Conservation (phyloP, 2,888 invertebrate genomes). For the Omphaloscelis lunosa region DNA sequence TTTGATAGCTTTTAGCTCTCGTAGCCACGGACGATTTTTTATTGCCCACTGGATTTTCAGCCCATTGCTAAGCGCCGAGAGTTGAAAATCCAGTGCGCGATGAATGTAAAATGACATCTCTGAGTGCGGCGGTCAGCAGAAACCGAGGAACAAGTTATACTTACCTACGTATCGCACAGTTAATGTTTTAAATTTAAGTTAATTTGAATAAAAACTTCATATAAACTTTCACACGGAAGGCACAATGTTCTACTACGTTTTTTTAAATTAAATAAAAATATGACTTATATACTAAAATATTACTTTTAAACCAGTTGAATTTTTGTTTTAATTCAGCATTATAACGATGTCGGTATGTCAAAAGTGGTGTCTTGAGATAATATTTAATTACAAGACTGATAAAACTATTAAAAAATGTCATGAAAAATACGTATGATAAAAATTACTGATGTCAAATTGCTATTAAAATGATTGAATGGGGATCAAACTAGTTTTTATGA, state of each 20-base stretch:
- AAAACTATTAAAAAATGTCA: conserved; percentile 5
- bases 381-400: neutral
- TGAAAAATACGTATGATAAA: neutral
- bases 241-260: conserved; percentile 37
- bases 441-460: conserved; percentile 5
- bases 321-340: conserved; percentile 13
- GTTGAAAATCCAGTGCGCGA: neutral
- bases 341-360: too few relatives aligned
- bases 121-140: neutral
- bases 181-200: conserved; percentile 27
- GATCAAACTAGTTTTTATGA: neutral
- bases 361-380: neutral
- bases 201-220: conserved; percentile 37
- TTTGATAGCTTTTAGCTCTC: neutral
- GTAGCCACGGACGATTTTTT: neutral
- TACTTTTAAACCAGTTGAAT: conserved; percentile 30
- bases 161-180: conserved; percentile 51
- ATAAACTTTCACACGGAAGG: conserved; percentile 41
- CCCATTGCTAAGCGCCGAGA: neutral
- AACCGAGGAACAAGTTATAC: neutral
- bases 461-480: too few relatives aligned
- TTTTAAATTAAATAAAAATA: conserved; percentile 20
- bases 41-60: neutral
- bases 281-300: conserved; percentile 34
- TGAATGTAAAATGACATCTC: neutral